These are phyloP conservation scores for Hemiscyllium ocellatum DNA, from an alignment of 2,113 vertebrate genomes.

Conservation along the genomic window DNA sequence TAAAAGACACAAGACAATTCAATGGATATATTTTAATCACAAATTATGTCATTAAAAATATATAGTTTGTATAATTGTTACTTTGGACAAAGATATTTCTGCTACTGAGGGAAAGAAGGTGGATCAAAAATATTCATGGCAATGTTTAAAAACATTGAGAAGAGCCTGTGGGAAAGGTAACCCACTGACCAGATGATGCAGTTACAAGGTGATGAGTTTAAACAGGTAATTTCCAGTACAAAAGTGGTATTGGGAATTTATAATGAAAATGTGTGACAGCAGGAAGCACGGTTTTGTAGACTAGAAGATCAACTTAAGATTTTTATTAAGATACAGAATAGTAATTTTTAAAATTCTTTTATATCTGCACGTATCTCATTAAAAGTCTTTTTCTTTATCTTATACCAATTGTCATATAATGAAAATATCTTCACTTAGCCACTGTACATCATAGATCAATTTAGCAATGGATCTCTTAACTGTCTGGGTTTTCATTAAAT, in stretches of 20 bases:
- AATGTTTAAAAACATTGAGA: not conserved
- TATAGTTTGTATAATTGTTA: not conserved
- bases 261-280: not conserved
- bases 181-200: not conserved
- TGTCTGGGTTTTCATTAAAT: not conserved
- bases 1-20: constrained; percentile 15
- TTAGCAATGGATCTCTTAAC: not conserved
- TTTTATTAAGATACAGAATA: constrained; percentile 8
- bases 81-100: not conserved
- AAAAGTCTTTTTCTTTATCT: not conserved
- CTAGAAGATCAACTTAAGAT: not conserved
- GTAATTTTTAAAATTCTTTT: not conserved
- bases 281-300: not conserved
- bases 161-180: not conserved
- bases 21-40: not conserved
- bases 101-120: not conserved
- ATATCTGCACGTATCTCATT: not conserved
- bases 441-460: not conserved
- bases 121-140: not conserved
- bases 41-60: not conserved
- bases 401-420: not conserved
- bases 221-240: not conserved
- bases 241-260: not conserved
- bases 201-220: not conserved
- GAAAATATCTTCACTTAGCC: not conserved